Base-by-base conservation (phyloP, 2,888 invertebrate genomes). In the Galeopsomyia nigrocyanea region DNA sequence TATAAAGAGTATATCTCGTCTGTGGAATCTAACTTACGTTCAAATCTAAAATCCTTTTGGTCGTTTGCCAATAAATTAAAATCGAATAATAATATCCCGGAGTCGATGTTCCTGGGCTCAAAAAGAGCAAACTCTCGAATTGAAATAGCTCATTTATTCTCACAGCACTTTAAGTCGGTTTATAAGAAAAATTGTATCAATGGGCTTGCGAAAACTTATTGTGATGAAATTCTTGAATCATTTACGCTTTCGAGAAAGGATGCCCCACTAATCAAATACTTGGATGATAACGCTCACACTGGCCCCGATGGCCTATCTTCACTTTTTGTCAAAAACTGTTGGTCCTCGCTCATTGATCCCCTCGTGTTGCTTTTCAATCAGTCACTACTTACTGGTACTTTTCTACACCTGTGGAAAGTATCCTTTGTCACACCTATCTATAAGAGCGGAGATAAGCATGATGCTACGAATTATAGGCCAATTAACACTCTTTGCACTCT, bases 381-480 rank as follows among this genome's bases (percentile, higher is more conserved):
- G n/a, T n/a, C n/a, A n/a, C n/a, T 50, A 50, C 13, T 3, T 50
- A n/a, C 13, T 13, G 50, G 50, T 55, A 55, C n/a, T 55, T 19
- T 19, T 14, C 19, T 21, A 21, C 17, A 5, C 17, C 21, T 55
- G 16, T 56, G 56, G 56, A 56, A 56, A 14, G 14, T 6, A 3
- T 22, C 56, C 5, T 56, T 26, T 26, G 56, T 56, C 3, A 5
- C 2, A 2, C 56, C 22, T 26, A 26, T 56, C 5, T 26, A 14
- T 56, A 56, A 56, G 26, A 56, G 26, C 3, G 26, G 26, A 3
- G 26, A 56, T 56, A 56, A 56, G n/a, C 26, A 56, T 56, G 26
- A 56, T 56, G 26, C 26, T 7, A 6, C 13, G 16, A 56, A 56
- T 14, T 56, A 56, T 26, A 2, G 56, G 5, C 56, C 56, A 56